Base-by-base conservation (phyloP, 2,888 invertebrate species). In the Tortricodes alternella region DNA sequence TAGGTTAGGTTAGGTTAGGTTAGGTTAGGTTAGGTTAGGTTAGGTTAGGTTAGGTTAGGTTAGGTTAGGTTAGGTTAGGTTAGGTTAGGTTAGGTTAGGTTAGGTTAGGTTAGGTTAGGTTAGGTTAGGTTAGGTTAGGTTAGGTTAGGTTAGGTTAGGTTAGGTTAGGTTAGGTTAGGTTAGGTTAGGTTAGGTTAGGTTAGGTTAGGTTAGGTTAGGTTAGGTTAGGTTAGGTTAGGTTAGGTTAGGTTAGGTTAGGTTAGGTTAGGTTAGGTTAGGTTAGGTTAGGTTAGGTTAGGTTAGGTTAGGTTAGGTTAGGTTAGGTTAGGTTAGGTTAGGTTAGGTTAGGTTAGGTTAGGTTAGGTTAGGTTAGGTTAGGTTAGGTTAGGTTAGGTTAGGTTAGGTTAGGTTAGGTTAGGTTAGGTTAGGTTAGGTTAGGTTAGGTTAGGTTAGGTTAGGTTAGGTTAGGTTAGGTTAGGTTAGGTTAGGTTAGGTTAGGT, bases 261-360 rank as follows among this genome's bases (percentile, higher is more conserved):
- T 50, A 50, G 50, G 50, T 49, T 49, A 49, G 49, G 49, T 49
- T 49, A 49, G 49, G 49, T 49, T 49, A 49, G 49, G 49, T 49
- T 49, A 49, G 49, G 49, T 49, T 49, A 49, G 49, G 49, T 46
- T 46, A 46, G 46, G 46, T 46, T 46, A 46, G 46, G 46, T 46
- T 46, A 46, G 46, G 46, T 46, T 46, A 46, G 34, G 34, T 34
- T 34, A 34, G 34, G 34, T 34, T 34, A 34, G 34, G 34, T 34
- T 34, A 34, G 34, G 34, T 34, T 34, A 34, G 34, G 34, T 32
- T 32, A 11, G 15, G 15, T 34, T 3, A 15, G 15, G 15, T 34
- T 11, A 6, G 11, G 11, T 6, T 11, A 11, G 32, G 32, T 32
- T 11, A 11, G 32, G 32, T n/a, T n/a, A 32, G 32, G 11, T 11